Evolutionary conservation across 2,113 vertebrate genomes (phyloP).

Genomic region (Hippoglossus stenolepis): DNA sequence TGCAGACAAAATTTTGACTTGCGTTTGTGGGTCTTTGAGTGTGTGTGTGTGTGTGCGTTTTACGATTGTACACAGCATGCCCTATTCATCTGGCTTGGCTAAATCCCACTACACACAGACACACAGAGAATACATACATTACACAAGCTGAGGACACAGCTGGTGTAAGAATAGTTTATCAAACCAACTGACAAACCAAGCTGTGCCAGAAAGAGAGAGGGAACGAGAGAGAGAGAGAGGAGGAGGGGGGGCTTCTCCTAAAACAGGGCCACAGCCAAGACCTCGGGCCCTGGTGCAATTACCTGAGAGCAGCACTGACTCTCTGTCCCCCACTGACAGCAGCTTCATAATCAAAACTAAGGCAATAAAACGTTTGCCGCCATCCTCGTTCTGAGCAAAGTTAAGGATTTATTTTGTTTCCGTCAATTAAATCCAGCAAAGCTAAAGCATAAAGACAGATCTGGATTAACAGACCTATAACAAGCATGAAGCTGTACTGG

Average conservation of each 20-base stretch:
- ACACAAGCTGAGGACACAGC: slow-evolving; percentile 51
- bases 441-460: slow-evolving; percentile 1
- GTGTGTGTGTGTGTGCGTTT: slow-evolving; percentile 20
- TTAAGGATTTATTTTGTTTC: background rate
- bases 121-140: slow-evolving; percentile 28
- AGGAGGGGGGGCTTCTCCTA: background rate
- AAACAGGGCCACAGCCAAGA: slow-evolving; percentile 34
- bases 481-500: too few relatives aligned
- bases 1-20: slow-evolving; percentile 28
- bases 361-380: background rate
- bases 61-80: slow-evolving; percentile 35
- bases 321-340: slow-evolving; percentile 3
- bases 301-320: slow-evolving; percentile 4
- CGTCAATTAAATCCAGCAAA: slow-evolving; percentile 2
- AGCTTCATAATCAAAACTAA: background rate
- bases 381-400: background rate
- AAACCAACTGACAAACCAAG: slow-evolving; percentile 41
- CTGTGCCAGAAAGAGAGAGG: slow-evolving; percentile 3
- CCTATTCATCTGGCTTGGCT: slow-evolving; percentile 37
- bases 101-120: slow-evolving; percentile 38
- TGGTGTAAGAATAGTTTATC: slow-evolving; percentile 55
- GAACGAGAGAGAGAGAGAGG: background rate
- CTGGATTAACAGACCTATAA: too few relatives aligned
- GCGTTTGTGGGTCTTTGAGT: background rate
- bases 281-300: slow-evolving; percentile 4